Base-by-base conservation (phyloP, 1,140 invertebrate genomes). In the Dendrolimus punctatus region DNA sequence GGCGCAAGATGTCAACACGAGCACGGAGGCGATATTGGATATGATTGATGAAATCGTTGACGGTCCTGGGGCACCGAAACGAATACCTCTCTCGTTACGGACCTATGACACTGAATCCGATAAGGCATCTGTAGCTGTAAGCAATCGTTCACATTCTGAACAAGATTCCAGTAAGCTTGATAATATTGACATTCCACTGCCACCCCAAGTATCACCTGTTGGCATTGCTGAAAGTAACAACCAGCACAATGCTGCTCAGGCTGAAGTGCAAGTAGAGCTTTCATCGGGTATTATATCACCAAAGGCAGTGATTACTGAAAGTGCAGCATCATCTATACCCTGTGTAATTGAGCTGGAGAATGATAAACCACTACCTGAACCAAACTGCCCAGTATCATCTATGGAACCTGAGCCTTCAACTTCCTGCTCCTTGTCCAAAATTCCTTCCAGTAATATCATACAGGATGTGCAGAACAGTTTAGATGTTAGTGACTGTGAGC, bases 31-130 rank as follows among this genome's bases (percentile, higher is more conserved):
- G 60, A 85, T 88, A 49, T 71, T 88, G 60, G 79, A 86, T 51
- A 88, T 88, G 86, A 88, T 88, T 53, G 86, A 88, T 58, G 83
- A 88, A 65, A 77, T 88, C 51, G 80, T 87, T 10, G 86, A 85
- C 50, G 82, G 80, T 10, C 83, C 81, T 38, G 76, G 75, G 48
- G 81, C 83, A 41, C 71, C 80, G 7, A 81, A 82, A 56, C 75
- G 81, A 54, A 48, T 77, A 52, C 71, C 73, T 39, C 58, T 73
- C 43, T 48, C 57, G 37, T 52, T 65, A 2, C 60, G 62, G 48
- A 55, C 23, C 49, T 64, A 61, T 23, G 60, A 62, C 38, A 39
- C 38, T 45, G 8, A 37, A 42, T 43, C 23, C 23, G 23, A 42
- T 8, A 52, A 57, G 6, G 48, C 60, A 40, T 40, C 48, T 44